Percentiles rank a stretch among this genome's conserved stretches.
These are phyloP conservation scores for Aphelinus atriplicis DNA, from an alignment of 1,140 invertebrate species.

Conservation along the genomic window DNA sequence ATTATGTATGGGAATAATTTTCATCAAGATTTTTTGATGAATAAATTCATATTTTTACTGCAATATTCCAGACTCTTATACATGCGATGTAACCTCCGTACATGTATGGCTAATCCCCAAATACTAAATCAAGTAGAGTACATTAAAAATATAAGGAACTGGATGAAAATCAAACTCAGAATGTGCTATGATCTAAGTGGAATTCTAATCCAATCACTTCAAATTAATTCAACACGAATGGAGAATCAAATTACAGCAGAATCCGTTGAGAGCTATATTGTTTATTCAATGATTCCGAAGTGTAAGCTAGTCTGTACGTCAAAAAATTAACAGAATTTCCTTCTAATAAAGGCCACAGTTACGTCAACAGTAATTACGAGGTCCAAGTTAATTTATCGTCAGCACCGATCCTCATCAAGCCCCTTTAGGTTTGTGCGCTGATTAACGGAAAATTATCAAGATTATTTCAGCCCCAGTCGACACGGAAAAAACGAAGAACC, in stretches of 20 bases:
- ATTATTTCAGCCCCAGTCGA: conserved; percentile 32
- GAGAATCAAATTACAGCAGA: conserved; percentile 33
- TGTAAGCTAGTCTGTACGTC: background rate
- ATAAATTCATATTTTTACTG: too few species aligned
- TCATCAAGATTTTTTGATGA: too few species aligned
- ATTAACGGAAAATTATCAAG: conserved; percentile 40
- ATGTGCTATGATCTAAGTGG: too few species aligned
- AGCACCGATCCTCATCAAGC: conserved; percentile 32
- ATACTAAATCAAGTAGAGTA: too few species aligned
- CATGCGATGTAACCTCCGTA: too few species aligned
- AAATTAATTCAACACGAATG: background rate
- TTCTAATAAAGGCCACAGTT: too few species aligned
- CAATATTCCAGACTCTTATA: too few species aligned
- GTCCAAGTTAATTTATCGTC: conserved; percentile 33
- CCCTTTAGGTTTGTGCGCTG: conserved; percentile 21
- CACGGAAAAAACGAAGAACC: background rate
- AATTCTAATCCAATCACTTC: too few species aligned
- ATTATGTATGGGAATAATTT: too few species aligned
- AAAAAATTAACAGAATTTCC: conserved; percentile 1
- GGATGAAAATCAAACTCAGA: too few species aligned
- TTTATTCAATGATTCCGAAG: conserved; percentile 5
- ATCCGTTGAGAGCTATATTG: conserved; percentile 4
- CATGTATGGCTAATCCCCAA: too few species aligned
- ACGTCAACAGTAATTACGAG: background rate
- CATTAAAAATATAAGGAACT: too few species aligned